These are phyloP conservation scores for Aporophyla nigra DNA, from an alignment of 2,888 invertebrate genomes.

Conservation along the genomic window DNA sequence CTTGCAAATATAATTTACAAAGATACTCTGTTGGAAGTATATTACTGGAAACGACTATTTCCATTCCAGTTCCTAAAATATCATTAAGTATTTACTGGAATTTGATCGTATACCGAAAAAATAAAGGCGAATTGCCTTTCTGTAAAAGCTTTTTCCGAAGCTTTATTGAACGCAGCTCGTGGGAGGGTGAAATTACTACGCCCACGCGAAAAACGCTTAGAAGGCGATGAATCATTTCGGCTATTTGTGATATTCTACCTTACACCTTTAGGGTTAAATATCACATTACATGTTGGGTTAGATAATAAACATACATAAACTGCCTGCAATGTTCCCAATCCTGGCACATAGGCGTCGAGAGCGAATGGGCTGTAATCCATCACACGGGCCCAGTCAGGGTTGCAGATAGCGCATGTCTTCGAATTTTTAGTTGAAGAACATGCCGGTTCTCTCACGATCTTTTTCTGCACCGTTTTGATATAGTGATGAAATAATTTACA, in stretches of 20 bases:
- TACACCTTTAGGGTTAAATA: conserved; percentile 32
- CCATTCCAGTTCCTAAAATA: conserved; percentile 32
- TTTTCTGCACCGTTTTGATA: too few species aligned
- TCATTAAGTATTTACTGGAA: conserved; percentile 28
- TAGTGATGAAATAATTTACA: too few species aligned
- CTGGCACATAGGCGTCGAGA: too few species aligned
- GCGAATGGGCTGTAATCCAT: too few species aligned
- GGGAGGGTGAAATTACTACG: conserved; percentile 73
- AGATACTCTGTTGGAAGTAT: conserved; percentile 19
- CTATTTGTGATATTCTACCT: conserved; percentile 56
- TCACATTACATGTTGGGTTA: conserved; percentile 14
- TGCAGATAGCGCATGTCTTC: too few species aligned
- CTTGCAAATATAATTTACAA: conserved; percentile 38
- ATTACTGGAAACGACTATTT: conserved; percentile 37
- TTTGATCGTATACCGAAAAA: conserved; percentile 42
- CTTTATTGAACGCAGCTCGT: conserved; percentile 64
- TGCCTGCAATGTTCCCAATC: too few species aligned
- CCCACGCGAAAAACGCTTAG: conserved; percentile 73
- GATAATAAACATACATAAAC: too few species aligned
- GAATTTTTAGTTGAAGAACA: too few species aligned
- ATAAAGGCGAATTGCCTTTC: conserved; percentile 40
- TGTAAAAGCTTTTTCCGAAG: conserved; percentile 37
- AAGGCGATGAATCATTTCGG: conserved; percentile 70
- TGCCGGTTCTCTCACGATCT: too few species aligned
- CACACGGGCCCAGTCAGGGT: too few species aligned